Conservation (phyloP, 2,797 vertebrate species). For the Psittacula derbiana region DNA sequence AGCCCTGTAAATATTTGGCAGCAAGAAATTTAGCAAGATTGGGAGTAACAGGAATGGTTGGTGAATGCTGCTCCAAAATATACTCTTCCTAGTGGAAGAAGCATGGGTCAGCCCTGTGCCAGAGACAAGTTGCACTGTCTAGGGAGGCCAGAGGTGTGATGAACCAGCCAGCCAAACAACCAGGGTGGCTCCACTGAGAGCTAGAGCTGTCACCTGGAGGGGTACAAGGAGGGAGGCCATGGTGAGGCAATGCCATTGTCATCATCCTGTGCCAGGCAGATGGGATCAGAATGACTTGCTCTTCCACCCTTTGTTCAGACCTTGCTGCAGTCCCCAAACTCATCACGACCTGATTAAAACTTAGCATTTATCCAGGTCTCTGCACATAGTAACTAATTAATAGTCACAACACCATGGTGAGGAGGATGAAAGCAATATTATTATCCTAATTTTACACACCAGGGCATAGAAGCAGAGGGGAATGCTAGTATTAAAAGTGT, state of each 20-base stretch:
- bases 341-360: conserved; percentile 36
- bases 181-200: neutral
- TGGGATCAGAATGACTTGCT: neutral
- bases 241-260: neutral
- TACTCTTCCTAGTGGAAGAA: neutral
- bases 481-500: neutral
- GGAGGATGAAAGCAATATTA: conserved; percentile 31
- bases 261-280: neutral
- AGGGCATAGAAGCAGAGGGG: neutral
- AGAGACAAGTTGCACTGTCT: neutral
- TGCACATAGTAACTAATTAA: conserved; percentile 22
- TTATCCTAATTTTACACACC: conserved; percentile 42
- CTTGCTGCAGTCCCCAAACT: neutral
- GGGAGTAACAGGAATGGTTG: neutral
- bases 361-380: neutral
- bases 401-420: neutral
- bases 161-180: neutral
- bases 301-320: neutral
- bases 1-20: neutral
- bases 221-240: fast-evolving
- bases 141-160: neutral
- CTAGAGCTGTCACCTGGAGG: neutral
- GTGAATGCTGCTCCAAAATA: neutral
- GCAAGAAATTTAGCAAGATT: neutral
- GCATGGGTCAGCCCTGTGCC: neutral